Evolutionary conservation across 1,140 invertebrate species (phyloP), one percentile per base, ranked within the genome.

Genomic region (Heliconius hermathena): DNA sequence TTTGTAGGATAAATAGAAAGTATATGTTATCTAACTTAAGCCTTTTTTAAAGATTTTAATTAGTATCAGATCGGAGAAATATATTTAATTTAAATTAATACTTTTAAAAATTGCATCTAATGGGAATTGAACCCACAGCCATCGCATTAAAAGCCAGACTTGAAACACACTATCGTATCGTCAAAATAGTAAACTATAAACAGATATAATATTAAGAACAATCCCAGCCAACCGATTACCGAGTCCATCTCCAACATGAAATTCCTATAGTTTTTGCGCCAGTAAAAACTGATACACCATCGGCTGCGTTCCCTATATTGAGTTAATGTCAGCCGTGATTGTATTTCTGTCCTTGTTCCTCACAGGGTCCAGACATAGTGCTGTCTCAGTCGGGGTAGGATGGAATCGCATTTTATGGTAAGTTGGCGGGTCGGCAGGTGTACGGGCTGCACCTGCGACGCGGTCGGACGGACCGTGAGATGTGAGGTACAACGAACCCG

Each of bases 241-340:
- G 87, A 86, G 83, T 86, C 87, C 85, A 88, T 86, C 86, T 86
- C 85, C 87, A 87, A 90, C 87, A 87, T 87, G 85, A 87, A 91
- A 94, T 94, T 91, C 92, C 91, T 82, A 93, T 91, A 94, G 93
- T 94, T 93, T 94, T 94, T 94, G 91, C 93, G 89, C 85, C 87
- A 81, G 89, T 92, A 93, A 94, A 94, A 94, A 92, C 88, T 91
- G 91, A 93, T 93, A 93, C 91, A 92, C 90, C 89, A 86, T 91
- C 89, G 91, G 82, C 88, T 85, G 88, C 86, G 87, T 89, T 91
- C 84, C 82, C 87, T 90, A 91, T 90, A 92, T 91, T 88, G 89
- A 93, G 91, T 90, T 92, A 91, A 92, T 91, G 89, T 88, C 87
- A 87, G 89, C 88, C 87, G 92, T 90, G 91, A 93, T 93, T 91